A percentile compares a stretch with the other conserved stretches of the same genome.
Conservation (phyloP, 2,888 invertebrate species). For the Chorisops tibialis region DNA sequence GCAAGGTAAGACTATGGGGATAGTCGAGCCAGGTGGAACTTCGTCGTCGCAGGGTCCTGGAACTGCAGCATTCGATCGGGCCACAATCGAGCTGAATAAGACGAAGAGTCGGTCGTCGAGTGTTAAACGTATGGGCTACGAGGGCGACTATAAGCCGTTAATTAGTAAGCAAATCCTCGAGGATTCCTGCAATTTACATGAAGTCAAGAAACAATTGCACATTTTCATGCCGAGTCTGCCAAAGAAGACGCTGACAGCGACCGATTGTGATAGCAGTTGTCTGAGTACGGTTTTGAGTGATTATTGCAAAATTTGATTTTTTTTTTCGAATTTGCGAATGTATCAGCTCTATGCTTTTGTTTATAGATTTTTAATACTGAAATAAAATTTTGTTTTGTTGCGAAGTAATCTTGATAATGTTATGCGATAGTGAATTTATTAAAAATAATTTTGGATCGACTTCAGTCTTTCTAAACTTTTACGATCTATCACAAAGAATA, state of each 20-base stretch:
- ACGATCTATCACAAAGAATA: too few species aligned
- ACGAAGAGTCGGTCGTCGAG: background rate
- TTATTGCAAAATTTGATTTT: conserved; percentile 34
- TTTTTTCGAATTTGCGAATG: too few species aligned
- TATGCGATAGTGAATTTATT: too few species aligned
- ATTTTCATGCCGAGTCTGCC: conserved; percentile 70
- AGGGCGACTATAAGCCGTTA: conserved; percentile 36
- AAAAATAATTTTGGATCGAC: too few species aligned
- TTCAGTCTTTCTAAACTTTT: too few species aligned
- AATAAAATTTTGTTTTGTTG: too few species aligned
- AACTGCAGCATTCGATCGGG: conserved; percentile 12
- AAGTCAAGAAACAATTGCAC: conserved; percentile 64
- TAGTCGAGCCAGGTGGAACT: background rate
- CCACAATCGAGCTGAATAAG: conserved; percentile 9
- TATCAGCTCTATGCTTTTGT: too few species aligned
- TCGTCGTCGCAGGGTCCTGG: background rate
- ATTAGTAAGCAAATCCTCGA: conserved; percentile 38
- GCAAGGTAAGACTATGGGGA: background rate
- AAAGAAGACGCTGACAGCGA: conserved; percentile 51
- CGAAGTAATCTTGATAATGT: too few species aligned
- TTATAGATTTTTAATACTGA: too few species aligned
- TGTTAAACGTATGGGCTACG: conserved; percentile 26
- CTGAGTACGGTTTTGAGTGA: conserved; percentile 44
- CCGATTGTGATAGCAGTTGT: conserved; percentile 40
- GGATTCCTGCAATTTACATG: conserved; percentile 39